phyloP scores from a whole-genome alignment of 2,113 vertebrate species.

The Chiloscyllium plagiosum region DNA sequence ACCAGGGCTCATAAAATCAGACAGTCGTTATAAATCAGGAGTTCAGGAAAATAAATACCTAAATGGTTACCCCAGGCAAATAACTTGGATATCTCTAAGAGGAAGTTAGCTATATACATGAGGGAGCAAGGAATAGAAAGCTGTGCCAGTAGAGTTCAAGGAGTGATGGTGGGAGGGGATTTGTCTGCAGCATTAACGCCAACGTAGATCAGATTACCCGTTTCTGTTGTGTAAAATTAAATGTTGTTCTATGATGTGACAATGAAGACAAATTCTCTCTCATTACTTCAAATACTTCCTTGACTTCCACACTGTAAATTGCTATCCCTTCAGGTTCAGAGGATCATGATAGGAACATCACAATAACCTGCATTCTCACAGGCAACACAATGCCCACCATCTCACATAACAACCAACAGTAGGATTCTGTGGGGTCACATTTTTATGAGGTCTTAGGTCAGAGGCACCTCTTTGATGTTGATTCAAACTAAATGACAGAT shows the following conservation, averaged over 20 bases:
- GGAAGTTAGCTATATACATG: neutral
- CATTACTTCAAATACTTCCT: neutral
- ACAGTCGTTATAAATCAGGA: neutral
- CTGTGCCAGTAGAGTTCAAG: neutral
- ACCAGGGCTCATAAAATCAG: neutral
- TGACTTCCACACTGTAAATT: neutral
- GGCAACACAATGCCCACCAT: too few species aligned
- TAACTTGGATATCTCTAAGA: neutral
- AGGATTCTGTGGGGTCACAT: neutral
- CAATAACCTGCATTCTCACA: neutral
- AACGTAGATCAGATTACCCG: neutral
- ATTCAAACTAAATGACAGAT: neutral
- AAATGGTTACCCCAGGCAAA: neutral
- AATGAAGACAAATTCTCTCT: neutral
- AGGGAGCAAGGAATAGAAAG: neutral
- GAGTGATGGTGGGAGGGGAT: neutral
- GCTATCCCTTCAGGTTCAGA: neutral
- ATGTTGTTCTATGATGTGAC: neutral
- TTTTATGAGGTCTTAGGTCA: neutral
- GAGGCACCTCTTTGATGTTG: neutral
- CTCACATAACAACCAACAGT: neutral
- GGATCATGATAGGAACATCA: neutral
- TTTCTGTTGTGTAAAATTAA: neutral
- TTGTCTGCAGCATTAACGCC: neutral
- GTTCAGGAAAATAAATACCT: neutral